phyloP scores from a whole-genome alignment of 2,113 vertebrate species.

The Probosciger aterrimus region DNA sequence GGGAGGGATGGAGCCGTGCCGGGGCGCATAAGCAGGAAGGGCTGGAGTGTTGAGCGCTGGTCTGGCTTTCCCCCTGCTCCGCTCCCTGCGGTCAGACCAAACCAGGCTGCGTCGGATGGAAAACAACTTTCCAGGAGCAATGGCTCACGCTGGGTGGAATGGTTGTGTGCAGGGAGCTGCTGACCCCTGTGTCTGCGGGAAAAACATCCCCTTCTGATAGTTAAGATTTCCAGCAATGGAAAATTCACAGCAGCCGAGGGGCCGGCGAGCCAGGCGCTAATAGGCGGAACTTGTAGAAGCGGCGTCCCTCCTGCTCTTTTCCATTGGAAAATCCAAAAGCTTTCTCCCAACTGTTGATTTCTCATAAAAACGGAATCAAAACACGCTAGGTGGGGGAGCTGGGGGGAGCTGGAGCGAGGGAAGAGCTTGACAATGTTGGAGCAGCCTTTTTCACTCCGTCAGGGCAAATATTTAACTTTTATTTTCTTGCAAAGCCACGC shows the following conservation, averaged over 20 bases:
- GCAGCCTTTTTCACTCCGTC: neutral
- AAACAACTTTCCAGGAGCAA: neutral
- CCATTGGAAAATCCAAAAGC: constrained; percentile 48
- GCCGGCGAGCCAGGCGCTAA: neutral
- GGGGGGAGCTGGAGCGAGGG: neutral
- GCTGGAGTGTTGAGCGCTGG: neutral
- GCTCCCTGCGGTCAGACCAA: accelerated
- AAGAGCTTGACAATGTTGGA: constrained; percentile 1
- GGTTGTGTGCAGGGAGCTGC: neutral
- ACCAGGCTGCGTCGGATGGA: neutral
- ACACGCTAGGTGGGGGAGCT: neutral
- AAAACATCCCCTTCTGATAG: constrained; percentile 17
- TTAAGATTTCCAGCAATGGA: constrained; percentile 46
- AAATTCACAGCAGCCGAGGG: neutral
- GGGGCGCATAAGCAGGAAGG: accelerated
- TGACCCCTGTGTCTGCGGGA: neutral
- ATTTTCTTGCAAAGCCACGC: constrained; percentile 11
- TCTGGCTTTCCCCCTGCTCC: accelerated
- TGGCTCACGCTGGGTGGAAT: neutral
- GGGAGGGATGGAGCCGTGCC: neutral
- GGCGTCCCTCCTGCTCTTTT: constrained; percentile 31
- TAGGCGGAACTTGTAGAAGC: constrained; percentile 33
- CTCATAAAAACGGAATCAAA: constrained; percentile 33
- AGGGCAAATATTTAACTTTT: constrained; percentile 56
- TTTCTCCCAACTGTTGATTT: constrained; percentile 49